Evolutionary conservation across 1,140 invertebrate genomes (phyloP).

Genomic region (Drusus annulatus): DNA sequence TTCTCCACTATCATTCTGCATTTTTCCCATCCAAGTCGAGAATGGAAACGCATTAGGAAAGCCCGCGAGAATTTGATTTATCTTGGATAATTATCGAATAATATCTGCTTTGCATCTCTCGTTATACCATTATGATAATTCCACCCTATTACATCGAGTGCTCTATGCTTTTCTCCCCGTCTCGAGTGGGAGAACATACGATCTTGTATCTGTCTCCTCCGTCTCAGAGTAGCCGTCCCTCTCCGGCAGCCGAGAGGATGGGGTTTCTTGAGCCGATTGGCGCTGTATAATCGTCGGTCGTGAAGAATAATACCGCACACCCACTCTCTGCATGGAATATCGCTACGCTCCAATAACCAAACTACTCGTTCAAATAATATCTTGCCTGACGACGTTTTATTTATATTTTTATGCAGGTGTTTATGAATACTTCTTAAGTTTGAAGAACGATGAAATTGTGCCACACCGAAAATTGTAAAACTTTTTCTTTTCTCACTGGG

Average conservation of each 20-base stretch:
- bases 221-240: conserved; percentile 7
- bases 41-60: conserved; percentile 34
- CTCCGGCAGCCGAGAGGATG: conserved; percentile 4
- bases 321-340: conserved; percentile 39
- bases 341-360: conserved; percentile 34
- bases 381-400: too few relatives aligned
- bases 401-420: too few relatives aligned
- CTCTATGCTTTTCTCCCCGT: conserved; percentile 55
- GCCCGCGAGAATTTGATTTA: conserved; percentile 60
- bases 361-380: not conserved
- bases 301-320: conserved; percentile 41
- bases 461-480: too few relatives aligned
- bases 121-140: conserved; percentile 60
- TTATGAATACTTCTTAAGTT: too few relatives aligned
- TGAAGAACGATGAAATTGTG: too few relatives aligned
- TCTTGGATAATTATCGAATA: conserved; percentile 60
- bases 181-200: conserved; percentile 19
- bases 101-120: conserved; percentile 60
- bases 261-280: not conserved
- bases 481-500: too few relatives aligned
- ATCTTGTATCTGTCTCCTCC: not conserved
- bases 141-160: conserved; percentile 56
- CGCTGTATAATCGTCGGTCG: conserved; percentile 38
- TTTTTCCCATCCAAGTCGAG: not conserved
- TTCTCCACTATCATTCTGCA: not conserved